Evolutionary conservation across 2,113 vertebrate species (phyloP), one percentile per base, ranked within the genome.

Genomic region (Odontesthes bonariensis): DNA sequence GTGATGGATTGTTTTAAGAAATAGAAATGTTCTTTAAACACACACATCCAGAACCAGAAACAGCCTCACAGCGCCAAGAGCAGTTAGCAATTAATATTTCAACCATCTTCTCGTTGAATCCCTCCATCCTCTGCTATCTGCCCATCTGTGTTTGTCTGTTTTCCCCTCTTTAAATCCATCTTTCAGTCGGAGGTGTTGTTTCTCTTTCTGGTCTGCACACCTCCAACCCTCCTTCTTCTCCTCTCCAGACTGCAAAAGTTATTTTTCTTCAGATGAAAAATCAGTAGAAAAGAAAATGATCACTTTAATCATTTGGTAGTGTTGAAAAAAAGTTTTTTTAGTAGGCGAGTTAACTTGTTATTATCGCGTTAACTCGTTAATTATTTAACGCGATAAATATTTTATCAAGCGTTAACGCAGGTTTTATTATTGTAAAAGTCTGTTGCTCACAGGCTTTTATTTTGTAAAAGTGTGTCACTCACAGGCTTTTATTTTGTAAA

Each of bases 11-110:
- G 2, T 44, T 72, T 44, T 44, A 44, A 52, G 31, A 64, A 69
- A 13, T 1, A 3, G 32, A 44, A 33, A 62, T 33, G 74, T 59
- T 69, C 51, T 46, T 54, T 22, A 46, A 38, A 44, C 38, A 62
- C 70, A 40, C 42, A 58, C 44, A 22, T 59, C 38, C 52, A 62
- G 52, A 65, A 31, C 23, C 67, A 76, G 82, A 81, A 84, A 84
- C 60, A 81, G 63, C 49, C 73, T 46, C 68, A 72, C 67, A 60
- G 63, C 13, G 6, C 14, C 6, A 55, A 38, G 8, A 73, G 74
- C 82, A 65, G 62, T 64, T 58, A 67, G 58, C 32, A 0, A 77
- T 84, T 58, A 81, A 84, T 84, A 84, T 84, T 84, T 81, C 47
- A 84, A 5, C 60, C 52, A 0, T 42, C 62, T 49, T 49, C 23